phyloP scores from a whole-genome alignment of 1,140 invertebrate species.

The Diachasmimorpha longicaudata region DNA sequence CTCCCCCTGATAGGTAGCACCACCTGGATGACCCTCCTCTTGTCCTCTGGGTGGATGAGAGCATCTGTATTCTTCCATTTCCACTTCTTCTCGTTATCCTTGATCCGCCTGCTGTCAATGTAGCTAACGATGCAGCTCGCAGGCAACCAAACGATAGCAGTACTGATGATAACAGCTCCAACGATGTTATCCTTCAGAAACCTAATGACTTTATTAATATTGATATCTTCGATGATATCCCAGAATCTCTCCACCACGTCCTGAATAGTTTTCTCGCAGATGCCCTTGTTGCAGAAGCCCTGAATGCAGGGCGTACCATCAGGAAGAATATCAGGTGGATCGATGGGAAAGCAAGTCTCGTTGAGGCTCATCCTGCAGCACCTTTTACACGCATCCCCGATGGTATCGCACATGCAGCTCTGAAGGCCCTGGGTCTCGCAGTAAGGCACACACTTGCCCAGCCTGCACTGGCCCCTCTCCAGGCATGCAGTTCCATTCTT shows the following conservation, averaged over 20 bases:
- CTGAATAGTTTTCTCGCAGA: constrained; percentile 93
- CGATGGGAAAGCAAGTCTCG: constrained; percentile 89
- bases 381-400: constrained; percentile 83
- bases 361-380: constrained; percentile 91
- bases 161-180: constrained; percentile 86
- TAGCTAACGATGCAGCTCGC: constrained; percentile 83
- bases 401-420: constrained; percentile 94
- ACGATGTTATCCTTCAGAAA: constrained; percentile 90
- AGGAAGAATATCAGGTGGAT: constrained; percentile 84
- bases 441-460: constrained; percentile 88
- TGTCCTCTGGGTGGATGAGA: constrained; percentile 58
- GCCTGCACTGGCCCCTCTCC: constrained; percentile 84
- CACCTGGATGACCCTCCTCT: constrained; percentile 54
- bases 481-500: constrained; percentile 85
- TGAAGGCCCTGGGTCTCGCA: constrained; percentile 91
- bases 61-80: constrained; percentile 59
- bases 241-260: constrained; percentile 94
- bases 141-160: constrained; percentile 91
- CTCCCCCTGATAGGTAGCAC: constrained; percentile 34
- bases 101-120: constrained; percentile 73
- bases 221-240: constrained; percentile 96
- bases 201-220: constrained; percentile 88
- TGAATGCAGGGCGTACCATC: constrained; percentile 95
- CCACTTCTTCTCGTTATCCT: constrained; percentile 60
- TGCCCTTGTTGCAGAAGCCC: constrained; percentile 94